Evolutionary conservation across 2,797 vertebrate genomes (phyloP).

Genomic region (Hafferia zeledoni): DNA sequence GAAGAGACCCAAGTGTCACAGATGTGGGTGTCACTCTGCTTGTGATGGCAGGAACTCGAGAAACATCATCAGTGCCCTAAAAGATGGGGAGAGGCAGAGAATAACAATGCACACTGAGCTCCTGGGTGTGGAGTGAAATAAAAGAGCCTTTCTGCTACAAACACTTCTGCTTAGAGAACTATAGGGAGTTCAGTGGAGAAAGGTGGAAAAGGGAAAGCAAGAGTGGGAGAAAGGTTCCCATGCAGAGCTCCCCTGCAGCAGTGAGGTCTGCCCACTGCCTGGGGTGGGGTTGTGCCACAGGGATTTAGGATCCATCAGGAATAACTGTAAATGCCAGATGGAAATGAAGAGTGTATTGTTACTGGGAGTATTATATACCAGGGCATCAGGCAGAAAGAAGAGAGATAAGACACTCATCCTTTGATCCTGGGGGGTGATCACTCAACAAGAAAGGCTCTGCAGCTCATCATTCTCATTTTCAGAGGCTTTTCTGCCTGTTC

Average conservation of each 20-base stretch:
- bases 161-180: not conserved
- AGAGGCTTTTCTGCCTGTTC: not conserved
- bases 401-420: not conserved
- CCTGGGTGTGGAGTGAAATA: not conserved
- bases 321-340: not conserved
- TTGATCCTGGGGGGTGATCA: slow-evolving; percentile 26
- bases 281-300: not conserved
- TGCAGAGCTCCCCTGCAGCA: not conserved
- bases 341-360: slow-evolving; percentile 1
- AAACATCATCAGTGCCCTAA: not conserved
- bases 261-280: not conserved
- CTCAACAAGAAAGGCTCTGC: not conserved
- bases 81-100: not conserved
- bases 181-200: not conserved
- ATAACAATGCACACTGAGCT: not conserved
- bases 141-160: not conserved
- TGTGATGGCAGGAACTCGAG: not conserved
- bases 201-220: not conserved
- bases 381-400: not conserved
- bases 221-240: not conserved
- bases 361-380: not conserved
- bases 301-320: not conserved
- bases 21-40: not conserved
- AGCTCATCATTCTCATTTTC: slow-evolving; percentile 20
- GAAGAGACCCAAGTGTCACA: slow-evolving; percentile 6